A percentile compares a stretch with the other conserved stretches of the same genome.
Conservation (phyloP, 2,113 vertebrate genomes). For the Gnathonemus longibarbis region DNA sequence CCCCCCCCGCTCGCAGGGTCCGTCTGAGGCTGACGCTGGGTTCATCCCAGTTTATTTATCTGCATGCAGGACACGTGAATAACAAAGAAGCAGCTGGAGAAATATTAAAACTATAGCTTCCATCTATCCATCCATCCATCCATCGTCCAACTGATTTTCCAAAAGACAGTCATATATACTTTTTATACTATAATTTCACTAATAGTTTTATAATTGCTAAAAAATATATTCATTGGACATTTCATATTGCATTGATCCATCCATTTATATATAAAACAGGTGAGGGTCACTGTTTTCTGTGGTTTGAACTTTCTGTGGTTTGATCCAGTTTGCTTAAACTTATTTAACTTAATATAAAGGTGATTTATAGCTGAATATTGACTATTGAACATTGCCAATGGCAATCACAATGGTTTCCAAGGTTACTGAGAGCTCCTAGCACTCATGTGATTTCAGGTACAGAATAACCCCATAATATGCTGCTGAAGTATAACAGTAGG, state of each 20-base stretch:
- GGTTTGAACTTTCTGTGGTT: neutral
- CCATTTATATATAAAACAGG: neutral
- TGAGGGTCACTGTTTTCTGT: neutral
- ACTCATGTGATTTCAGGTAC: neutral
- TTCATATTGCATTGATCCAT: neutral
- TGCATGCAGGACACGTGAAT: neutral
- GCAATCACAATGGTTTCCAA: neutral
- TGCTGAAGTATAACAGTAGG: neutral
- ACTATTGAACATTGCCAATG: neutral
- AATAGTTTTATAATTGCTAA: neutral
- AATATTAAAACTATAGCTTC: neutral
- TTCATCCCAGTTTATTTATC: neutral
- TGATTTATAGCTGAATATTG: neutral
- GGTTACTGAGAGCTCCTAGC: neutral
- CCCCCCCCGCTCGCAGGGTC: neutral
- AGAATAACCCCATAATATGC: neutral
- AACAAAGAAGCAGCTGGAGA: neutral
- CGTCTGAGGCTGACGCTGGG: neutral
- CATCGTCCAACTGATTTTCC: neutral
- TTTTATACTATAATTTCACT: neutral
- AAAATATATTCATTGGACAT: neutral
- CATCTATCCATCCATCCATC: neutral
- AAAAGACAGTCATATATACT: neutral
- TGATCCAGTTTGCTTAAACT: neutral
- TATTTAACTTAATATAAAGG: neutral